Base-by-base conservation (phyloP, 2,113 vertebrate species). In the Mesoclemmys tuberculata region DNA sequence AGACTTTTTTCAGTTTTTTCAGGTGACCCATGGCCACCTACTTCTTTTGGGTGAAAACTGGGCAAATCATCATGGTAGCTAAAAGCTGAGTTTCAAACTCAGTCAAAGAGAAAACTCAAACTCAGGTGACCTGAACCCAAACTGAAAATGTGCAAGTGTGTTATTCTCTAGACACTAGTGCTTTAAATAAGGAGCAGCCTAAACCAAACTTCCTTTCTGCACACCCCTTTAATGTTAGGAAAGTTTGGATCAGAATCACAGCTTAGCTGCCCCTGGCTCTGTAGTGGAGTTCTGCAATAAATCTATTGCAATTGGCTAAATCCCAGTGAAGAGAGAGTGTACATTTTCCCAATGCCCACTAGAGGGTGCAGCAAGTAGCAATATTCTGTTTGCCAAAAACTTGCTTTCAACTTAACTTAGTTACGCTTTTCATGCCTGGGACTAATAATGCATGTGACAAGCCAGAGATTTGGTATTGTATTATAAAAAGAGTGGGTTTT, bases 341-440 rank as follows among this genome's bases (percentile, higher is more conserved):
- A 55, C 0, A 0, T 10, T 49, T 78, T 89, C 41, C 84, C 56
- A 58, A 51, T 0, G 1, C 49, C 78, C 83, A 81, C 78, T 80
- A 80, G 89, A 46, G 84, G 91, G 84, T 88, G 92, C 93, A 82
- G 54, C 88, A 46, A 87, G 49, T 82, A 49, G 84, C 48, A 81
- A 27, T 54, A 2, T 31, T 87, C 55, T 27, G 12, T 1, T 44
- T 80, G 38, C 68, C 75, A 3, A 88, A 80, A 27, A 31, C 44
- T 48, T 75, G 0, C 79, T 78, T 16, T 31, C 16, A 18, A 31
- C 12, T 71, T 8, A 22, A 48, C 79, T 84, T 35, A 48, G 29
- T 58, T 87, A 78, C 41, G 13, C 13, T 77, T 49, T n/a, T 29
- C 64, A 5, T 5, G 16, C 68, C 22, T 8, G 19, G 41, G 41